Base-by-base conservation (phyloP, 1,140 invertebrate genomes). In the Homalodisca vitripennis region DNA sequence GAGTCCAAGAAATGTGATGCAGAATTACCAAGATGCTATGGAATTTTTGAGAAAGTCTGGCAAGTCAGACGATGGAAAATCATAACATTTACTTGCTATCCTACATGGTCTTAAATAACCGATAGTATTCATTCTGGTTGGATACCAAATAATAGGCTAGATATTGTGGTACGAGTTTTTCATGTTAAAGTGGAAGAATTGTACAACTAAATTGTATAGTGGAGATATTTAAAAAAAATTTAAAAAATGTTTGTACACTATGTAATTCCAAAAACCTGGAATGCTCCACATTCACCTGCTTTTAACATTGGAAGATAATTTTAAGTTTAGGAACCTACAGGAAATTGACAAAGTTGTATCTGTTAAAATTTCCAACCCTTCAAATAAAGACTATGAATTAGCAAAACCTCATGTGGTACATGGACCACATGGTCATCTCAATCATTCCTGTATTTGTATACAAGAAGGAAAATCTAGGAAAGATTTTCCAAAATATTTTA, bases 161-260 rank as follows among this genome's bases (percentile, higher is more conserved):
- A 55, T 55, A 55, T 55, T 12, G 51, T 55, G 3, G 51, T 24
- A 55, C 51, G 24, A 55, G n/a, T n/a, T n/a, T n/a, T n/a, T n/a
- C n/a, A n/a, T n/a, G n/a, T n/a, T n/a, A n/a, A n/a, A n/a, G n/a
- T n/a, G n/a, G n/a, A n/a, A n/a, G n/a, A 20, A 12, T 55, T 55
- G 10, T 20, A 10, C 10, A 6, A 24, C 51, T 55, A 55, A 55
- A 55, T 3, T 55, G 17, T 6, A 20, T n/a, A n/a, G n/a, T n/a
- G n/a, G n/a, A n/a, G n/a, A 24, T 10, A 55, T 12, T 20, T 55
- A 24, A 55, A 55, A 55, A 20, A 20, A 55, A 10, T 17, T 12
- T 55, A 12, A 17, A 12, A 20, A 12, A 55, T 12, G 22, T 10
- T 55, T 20, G 51, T 12, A 24, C 10, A 12, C 6, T 55, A 12